Conservation (phyloP, 1,140 invertebrate species). For the Drosophila willistoni region DNA sequence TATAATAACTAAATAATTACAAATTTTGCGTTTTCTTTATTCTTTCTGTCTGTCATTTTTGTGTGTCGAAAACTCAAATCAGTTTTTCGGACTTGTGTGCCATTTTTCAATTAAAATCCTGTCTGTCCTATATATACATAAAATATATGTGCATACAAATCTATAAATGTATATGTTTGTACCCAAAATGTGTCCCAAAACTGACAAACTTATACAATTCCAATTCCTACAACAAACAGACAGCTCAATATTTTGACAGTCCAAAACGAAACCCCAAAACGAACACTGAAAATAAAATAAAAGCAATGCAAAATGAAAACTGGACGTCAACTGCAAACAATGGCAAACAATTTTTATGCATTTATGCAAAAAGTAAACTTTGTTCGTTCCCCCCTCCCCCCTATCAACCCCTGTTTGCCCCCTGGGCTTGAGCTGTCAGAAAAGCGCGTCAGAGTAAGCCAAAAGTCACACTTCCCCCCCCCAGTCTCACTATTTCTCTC, state of each 20-base stretch:
- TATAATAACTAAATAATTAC: no score
- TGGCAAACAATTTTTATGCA: slow-evolving; percentile 79
- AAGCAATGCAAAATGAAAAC: slow-evolving; percentile 4
- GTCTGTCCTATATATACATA: slow-evolving; percentile 51
- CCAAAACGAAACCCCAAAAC: slow-evolving; percentile 21
- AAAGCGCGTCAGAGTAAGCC: slow-evolving; percentile 51
- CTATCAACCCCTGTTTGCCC: not conserved
- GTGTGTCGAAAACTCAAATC: not conserved
- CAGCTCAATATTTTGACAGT: slow-evolving; percentile 80
- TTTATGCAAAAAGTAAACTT: slow-evolving; percentile 72
- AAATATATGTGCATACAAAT: slow-evolving; percentile 28
- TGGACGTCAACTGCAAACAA: slow-evolving; percentile 63
- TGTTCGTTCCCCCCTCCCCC: not conserved
- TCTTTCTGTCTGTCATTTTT: not conserved
- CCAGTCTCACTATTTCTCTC: not conserved
- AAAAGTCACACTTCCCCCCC: slow-evolving; percentile 59
- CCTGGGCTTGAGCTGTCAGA: slow-evolving; percentile 60
- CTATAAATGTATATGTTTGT: slow-evolving; percentile 12
- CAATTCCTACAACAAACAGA: slow-evolving; percentile 53
- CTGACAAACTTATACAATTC: slow-evolving; percentile 42
- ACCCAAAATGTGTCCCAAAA: slow-evolving; percentile 26
- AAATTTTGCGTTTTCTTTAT: no score
- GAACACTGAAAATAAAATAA: slow-evolving; percentile 11
- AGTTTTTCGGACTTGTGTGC: slow-evolving; percentile 2
- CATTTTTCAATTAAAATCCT: slow-evolving; percentile 73